These are phyloP conservation scores for Spilogale gracilis DNA, from an alignment of 2,113 vertebrate genomes.

Conservation along the genomic window DNA sequence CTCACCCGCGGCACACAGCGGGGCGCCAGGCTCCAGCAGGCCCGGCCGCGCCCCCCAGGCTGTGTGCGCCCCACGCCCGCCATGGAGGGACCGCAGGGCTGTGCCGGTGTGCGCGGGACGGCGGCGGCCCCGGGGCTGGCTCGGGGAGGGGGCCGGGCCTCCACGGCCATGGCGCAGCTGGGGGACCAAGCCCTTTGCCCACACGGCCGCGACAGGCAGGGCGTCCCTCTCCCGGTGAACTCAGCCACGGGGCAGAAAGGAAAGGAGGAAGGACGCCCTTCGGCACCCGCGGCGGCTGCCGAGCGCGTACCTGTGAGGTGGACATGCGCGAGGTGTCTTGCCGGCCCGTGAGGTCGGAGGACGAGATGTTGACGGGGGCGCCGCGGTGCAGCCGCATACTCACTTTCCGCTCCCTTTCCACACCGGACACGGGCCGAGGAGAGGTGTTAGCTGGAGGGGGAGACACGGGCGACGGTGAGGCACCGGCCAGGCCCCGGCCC, in stretches of 20 bases:
- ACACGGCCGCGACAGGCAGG: background rate
- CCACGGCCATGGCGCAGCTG: background rate
- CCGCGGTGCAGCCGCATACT: constrained; percentile 97
- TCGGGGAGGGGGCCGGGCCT: background rate
- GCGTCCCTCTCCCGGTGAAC: background rate
- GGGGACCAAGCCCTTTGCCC: background rate
- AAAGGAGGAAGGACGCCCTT: background rate
- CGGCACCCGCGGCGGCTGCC: background rate
- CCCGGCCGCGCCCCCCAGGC: background rate
- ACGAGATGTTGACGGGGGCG: constrained; percentile 95
- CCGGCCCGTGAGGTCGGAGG: constrained; percentile 95
- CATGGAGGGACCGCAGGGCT: too few species aligned
- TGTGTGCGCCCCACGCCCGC: background rate
- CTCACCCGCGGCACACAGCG: fast-evolving
- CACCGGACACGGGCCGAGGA: constrained; percentile 93
- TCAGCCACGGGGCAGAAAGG: background rate
- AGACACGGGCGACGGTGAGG: background rate
- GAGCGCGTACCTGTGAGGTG: constrained; percentile 94
- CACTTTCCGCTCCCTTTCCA: constrained; percentile 97
- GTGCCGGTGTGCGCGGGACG: background rate
- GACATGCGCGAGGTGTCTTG: constrained; percentile 98
- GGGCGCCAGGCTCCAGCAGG: background rate
- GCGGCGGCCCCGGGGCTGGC: background rate
- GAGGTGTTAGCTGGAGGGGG: constrained; percentile 92
- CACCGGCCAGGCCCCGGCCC: background rate